Evolutionary conservation across 2,797 vertebrate species (phyloP).

Genomic region (Phalanger gymnotis): DNA sequence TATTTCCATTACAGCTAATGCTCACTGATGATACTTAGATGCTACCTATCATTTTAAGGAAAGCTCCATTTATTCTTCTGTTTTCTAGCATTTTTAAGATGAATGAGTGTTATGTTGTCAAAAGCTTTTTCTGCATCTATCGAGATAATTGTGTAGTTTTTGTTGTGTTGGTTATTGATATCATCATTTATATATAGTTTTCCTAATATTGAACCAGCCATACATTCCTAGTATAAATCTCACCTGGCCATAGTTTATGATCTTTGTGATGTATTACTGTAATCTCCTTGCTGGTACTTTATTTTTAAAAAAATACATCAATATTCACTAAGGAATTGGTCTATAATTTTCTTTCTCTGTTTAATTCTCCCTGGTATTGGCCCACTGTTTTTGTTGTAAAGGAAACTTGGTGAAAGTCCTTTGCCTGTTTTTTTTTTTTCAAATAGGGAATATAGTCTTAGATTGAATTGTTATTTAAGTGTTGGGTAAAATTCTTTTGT

Average conservation of each 20-base stretch:
- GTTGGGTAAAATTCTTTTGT: not conserved
- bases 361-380: not conserved
- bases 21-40: not conserved
- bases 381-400: not conserved
- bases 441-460: not conserved
- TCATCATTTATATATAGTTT: too few species aligned
- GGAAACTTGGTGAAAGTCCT: not conserved
- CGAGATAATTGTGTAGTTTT: too few species aligned
- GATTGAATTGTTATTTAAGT: not conserved
- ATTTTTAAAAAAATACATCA: not conserved
- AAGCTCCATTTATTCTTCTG: not conserved
- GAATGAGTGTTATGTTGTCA: not conserved
- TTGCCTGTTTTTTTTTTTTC: not conserved
- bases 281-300: not conserved
- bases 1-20: not conserved
- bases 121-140: not conserved
- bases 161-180: too few species aligned
- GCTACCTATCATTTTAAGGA: not conserved
- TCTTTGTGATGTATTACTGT: too few species aligned
- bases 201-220: too few species aligned
- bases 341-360: not conserved
- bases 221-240: too few species aligned
- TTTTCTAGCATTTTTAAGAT: not conserved
- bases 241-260: too few species aligned
- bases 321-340: not conserved